Base-by-base conservation (phyloP, 2,797 vertebrate genomes). In the Eidolon dupreanum region DNA sequence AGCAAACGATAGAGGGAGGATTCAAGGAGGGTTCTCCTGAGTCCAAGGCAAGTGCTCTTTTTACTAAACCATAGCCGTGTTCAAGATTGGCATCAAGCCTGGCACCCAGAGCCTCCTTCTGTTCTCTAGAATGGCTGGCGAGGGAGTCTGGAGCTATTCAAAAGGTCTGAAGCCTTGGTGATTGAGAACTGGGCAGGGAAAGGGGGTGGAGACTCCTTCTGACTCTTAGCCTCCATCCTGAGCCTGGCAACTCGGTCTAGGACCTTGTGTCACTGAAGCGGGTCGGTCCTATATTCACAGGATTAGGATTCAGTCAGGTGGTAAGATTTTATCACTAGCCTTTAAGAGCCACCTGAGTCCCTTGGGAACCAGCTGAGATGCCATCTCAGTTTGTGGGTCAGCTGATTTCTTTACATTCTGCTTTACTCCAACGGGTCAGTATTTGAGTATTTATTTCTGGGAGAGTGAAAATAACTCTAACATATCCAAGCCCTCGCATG, bases 401-500 rank as follows among this genome's bases (percentile, higher is more conserved):
- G 51, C 43, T 68, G 33, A 36, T 78, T 68, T 49, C 63, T 87
- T 91, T 77, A 24, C 6, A 10, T 43, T 38, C 59, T 83, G 38
- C 38, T 73, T 51, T 36, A 22, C 38, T 90, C 20, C 13, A 16
- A 79, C 8, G 19, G 51, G 9, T 33, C 53, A 20, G 9, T 74
- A 74, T 66, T 57, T 49, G 63, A 20, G 4, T 22, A 26, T 33
- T 81, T 28, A 65, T 46, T 87, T 84, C 43, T 36, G 70, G 70
- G n/a, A 87, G 24, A 31, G 46, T 24, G 12, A 55, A 77, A 70
- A 22, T 15, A n/a, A 6, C 2, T 46, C 7, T 28, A n/a, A 41
- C 8, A 12, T 19, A 38, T 16, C n/a, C 17, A 49, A 55, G 19
- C 16, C 53, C 71, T 75, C 19, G 3, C 2, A 4, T 0, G 0